phyloP scores from a whole-genome alignment of 2,888 invertebrate species.

The Acrocyrtus sp. region DNA sequence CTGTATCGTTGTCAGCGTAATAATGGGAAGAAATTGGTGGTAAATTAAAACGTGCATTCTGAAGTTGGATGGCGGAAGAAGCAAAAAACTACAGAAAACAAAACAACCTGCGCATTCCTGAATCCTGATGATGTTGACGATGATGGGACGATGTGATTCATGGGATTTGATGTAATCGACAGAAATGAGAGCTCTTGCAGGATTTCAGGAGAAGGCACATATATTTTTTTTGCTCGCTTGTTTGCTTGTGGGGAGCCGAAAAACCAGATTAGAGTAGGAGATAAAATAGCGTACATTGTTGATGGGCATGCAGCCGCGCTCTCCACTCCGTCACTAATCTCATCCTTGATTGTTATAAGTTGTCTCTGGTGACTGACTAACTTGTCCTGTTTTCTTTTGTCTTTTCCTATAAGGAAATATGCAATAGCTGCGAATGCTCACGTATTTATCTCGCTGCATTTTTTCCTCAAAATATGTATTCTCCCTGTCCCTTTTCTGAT shows the following conservation, averaged over 20 bases:
- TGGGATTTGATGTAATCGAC: slow-evolving; percentile 56
- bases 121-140: slow-evolving; percentile 25
- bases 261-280: slow-evolving; percentile 33
- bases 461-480: no score
- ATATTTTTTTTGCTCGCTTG: slow-evolving; percentile 22
- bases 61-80: not conserved
- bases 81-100: not conserved
- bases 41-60: not conserved
- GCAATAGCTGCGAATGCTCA: no score
- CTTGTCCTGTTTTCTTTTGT: not conserved
- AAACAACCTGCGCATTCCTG: not conserved
- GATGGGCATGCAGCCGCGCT: no score
- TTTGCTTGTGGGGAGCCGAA: slow-evolving; percentile 47
- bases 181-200: slow-evolving; percentile 40
- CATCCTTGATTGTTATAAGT: no score
- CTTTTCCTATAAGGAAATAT: not conserved
- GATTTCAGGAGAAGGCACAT: slow-evolving; percentile 7
- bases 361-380: no score
- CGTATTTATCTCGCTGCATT: no score
- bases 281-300: no score
- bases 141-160: slow-evolving; percentile 50
- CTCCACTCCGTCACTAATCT: no score
- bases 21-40: not conserved
- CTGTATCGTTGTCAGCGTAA: not conserved
- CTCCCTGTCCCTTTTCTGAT: no score